Percentiles rank a stretch among this genome's conserved stretches.
These are phyloP conservation scores for Conops quadrifasciatus DNA, from an alignment of 2,888 invertebrate species.

Conservation along the genomic window DNA sequence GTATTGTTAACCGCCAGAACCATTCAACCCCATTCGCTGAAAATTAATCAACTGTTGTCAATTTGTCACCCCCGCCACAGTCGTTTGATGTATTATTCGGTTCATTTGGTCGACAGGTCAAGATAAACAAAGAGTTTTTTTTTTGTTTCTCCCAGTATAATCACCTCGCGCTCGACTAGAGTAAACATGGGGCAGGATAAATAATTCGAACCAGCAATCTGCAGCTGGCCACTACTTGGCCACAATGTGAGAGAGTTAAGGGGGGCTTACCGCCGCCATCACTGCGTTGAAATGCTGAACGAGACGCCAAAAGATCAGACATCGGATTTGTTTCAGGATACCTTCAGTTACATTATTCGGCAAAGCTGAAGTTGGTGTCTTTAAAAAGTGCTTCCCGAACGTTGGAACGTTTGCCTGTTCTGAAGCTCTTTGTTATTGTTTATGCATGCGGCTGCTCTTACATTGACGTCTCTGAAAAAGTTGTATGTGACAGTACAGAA, in stretches of 20 bases:
- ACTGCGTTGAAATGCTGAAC: neutral
- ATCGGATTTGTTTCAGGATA: too few species aligned
- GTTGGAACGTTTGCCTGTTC: neutral
- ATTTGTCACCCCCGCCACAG: constrained; percentile 65
- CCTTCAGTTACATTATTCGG: too few species aligned
- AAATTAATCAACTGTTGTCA: constrained; percentile 65
- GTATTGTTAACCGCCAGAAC: neutral
- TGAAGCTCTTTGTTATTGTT: constrained; percentile 22
- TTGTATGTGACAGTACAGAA: constrained; percentile 26
- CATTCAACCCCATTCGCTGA: constrained; percentile 16
- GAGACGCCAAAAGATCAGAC: neutral
- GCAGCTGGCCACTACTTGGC: constrained; percentile 1
- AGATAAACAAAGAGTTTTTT: constrained; percentile 60
- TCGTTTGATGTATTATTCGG: constrained; percentile 67
- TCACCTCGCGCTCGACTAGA: constrained; percentile 3
- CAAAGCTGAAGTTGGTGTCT: too few species aligned
- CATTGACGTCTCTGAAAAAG: neutral
- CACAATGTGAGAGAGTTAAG: neutral
- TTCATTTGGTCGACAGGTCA: constrained; percentile 67
- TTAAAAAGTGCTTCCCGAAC: too few species aligned
- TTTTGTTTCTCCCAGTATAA: constrained; percentile 22
- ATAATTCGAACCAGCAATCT: neutral
- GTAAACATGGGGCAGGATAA: constrained; percentile 15
- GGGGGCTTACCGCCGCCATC: neutral
- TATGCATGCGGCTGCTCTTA: neutral